Percentiles rank a stretch among this genome's conserved stretches.
Conservation (phyloP, 2,797 vertebrate species). For the Crenuchus spilurus region DNA sequence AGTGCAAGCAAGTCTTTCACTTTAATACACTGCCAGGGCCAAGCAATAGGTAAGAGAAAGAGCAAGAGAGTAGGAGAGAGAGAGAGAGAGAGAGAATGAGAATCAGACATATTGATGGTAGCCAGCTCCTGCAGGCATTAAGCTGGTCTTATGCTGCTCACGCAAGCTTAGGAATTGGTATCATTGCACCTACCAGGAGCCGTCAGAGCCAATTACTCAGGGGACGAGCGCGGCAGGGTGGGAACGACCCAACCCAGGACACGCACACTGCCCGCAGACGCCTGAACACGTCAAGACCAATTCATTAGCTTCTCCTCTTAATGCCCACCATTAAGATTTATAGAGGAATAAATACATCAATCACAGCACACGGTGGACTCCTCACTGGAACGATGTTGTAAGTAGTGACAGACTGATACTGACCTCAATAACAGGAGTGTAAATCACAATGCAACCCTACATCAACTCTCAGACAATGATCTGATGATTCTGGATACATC, state of each 20-base stretch:
- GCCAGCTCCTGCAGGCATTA: conserved; percentile 79
- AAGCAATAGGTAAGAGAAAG: conserved; percentile 55
- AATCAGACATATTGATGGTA: conserved; percentile 71
- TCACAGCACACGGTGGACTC: conserved; percentile 45
- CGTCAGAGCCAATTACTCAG: conserved; percentile 80
- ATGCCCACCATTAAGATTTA: conserved; percentile 66
- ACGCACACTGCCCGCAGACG: conserved; percentile 44
- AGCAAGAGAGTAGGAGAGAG: conserved; percentile 65
- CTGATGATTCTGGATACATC: too few species aligned
- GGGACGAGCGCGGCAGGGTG: conserved; percentile 62
- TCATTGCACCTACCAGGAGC: conserved; percentile 75
- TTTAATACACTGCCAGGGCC: conserved; percentile 86
- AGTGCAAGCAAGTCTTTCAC: conserved; percentile 77
- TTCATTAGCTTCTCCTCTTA: conserved; percentile 69
- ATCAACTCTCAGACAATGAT: too few species aligned
- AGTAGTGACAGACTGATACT: background rate
- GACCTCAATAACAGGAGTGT: too few species aligned
- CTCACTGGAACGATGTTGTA: conserved; percentile 12
- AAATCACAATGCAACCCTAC: too few species aligned
- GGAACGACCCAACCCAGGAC: conserved; percentile 50
- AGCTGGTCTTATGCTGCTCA: conserved; percentile 75
- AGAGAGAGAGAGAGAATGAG: conserved; percentile 63
- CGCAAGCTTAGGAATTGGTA: conserved; percentile 74
- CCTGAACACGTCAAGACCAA: conserved; percentile 57
- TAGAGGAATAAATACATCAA: conserved; percentile 55